phyloP scores from a whole-genome alignment of 1,140 invertebrate species.

The Musca vetustissima region DNA sequence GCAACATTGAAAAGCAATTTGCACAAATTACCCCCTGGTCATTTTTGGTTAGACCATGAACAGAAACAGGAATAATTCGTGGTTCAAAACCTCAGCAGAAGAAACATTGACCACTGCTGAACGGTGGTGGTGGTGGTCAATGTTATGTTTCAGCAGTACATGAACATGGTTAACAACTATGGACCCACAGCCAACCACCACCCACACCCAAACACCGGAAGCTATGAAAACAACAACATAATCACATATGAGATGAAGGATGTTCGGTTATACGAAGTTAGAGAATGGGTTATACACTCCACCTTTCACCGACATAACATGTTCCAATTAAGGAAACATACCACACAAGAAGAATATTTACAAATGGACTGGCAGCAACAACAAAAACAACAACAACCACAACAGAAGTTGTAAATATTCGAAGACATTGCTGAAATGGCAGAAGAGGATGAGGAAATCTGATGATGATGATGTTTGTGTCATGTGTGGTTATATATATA shows the following conservation, averaged over 20 bases:
- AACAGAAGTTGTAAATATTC: too few relatives aligned
- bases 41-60: too few relatives aligned
- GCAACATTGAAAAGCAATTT: slow-evolving; percentile 19
- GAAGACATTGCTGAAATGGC: too few relatives aligned
- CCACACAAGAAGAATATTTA: slow-evolving; percentile 4
- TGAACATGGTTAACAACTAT: neutral
- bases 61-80: too few relatives aligned
- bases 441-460: too few relatives aligned
- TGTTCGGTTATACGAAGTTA: neutral
- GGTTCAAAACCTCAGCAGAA: too few relatives aligned
- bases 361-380: too few relatives aligned
- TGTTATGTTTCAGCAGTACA: neutral
- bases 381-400: too few relatives aligned
- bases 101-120: neutral
- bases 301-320: neutral
- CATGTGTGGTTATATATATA: too few relatives aligned
- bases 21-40: slow-evolving; percentile 1
- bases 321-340: slow-evolving; percentile 22
- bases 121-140: neutral
- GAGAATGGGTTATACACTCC: neutral
- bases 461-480: too few relatives aligned
- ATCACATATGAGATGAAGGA: too few relatives aligned
- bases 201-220: neutral
- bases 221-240: neutral
- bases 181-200: too few relatives aligned